Evolutionary conservation across 2,113 vertebrate genomes (phyloP).

Genomic region (Podarcis cretensis): DNA sequence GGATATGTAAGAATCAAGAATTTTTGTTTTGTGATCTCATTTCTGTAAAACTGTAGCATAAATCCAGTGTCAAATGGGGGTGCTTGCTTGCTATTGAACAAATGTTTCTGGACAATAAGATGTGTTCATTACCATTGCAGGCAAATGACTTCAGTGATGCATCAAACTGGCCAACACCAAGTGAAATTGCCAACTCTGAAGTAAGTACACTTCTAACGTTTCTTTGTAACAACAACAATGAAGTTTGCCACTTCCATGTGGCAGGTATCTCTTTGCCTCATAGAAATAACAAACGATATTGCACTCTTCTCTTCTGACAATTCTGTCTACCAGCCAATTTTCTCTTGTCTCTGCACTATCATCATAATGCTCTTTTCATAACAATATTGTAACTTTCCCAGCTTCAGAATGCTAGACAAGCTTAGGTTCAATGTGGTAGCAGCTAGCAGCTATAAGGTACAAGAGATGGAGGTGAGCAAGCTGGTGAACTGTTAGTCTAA

Average conservation of each 20-base stretch:
- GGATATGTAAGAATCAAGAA: background rate
- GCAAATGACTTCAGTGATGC: slow-evolving; percentile 91
- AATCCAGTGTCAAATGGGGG: background rate
- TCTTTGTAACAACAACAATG: background rate
- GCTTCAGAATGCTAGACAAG: background rate
- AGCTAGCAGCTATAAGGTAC: background rate
- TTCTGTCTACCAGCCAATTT: background rate
- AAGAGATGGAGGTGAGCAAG: background rate
- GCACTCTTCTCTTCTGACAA: background rate
- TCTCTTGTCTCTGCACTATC: background rate
- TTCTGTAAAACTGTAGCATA: background rate
- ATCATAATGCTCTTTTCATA: background rate
- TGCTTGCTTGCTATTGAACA: slow-evolving; percentile 19
- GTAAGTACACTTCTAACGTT: slow-evolving; percentile 71
- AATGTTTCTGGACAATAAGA: slow-evolving; percentile 10
- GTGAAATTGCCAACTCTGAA: slow-evolving; percentile 90
- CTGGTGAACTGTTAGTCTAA: background rate
- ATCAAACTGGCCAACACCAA: slow-evolving; percentile 94
- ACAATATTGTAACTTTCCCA: background rate
- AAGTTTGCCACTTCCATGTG: background rate
- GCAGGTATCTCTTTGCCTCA: background rate
- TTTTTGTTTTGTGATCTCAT: background rate
- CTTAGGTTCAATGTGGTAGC: background rate
- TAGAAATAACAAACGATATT: background rate
- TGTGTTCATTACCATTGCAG: slow-evolving; percentile 73